Evolutionary conservation across 2,797 vertebrate species (phyloP), one percentile per base, ranked within the genome.

Genomic region (Heterohyrax brucei): DNA sequence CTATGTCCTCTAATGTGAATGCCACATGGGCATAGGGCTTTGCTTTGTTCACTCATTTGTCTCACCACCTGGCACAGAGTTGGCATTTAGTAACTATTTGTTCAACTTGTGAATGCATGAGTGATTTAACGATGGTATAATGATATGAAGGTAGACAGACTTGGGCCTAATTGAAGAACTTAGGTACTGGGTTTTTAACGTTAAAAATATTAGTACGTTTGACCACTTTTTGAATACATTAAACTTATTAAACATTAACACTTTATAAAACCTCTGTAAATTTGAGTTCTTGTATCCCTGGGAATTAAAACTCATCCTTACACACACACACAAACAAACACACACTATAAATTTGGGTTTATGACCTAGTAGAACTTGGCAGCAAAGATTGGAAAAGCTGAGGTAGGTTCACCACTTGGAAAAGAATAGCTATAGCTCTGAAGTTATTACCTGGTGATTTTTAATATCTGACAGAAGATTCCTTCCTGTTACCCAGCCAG

Each of bases 401-500:
- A 48, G 26, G 19, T 44, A 96, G 19, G 59, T 12, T 84, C 83
- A 33, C 59, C 66, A 44, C 21, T 44, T 30, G 39, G 75, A 19
- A 90, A 83, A 53, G 59, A 90, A 14, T 6, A 48, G 44, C 14
- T 66, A 2, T 1, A 16, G 66, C 48, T 82, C 59, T 50, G 59
- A 79, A 95, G 66, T 83, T 61, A 77, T 21, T 83, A 73, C 26
- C 26, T 73, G 5, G 28, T 77, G 85, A 79, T 87, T 79, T 93
- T 89, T 56, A 91, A 3, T 56, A 91, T 2, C 50, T 24, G 66
- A 61, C 73, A 78, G 82, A 78, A 86, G 91, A 86, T n/a, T 53
- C 26, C 81, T 81, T 94, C 78, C 79, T 72, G 26, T 91, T 50
- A 19, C 44, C 1, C 53, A 64, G 53, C 83, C 26, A 33, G n/a